These are phyloP conservation scores for Melolontha melolontha DNA, from an alignment of 2,888 invertebrate genomes.

Conservation along the genomic window DNA sequence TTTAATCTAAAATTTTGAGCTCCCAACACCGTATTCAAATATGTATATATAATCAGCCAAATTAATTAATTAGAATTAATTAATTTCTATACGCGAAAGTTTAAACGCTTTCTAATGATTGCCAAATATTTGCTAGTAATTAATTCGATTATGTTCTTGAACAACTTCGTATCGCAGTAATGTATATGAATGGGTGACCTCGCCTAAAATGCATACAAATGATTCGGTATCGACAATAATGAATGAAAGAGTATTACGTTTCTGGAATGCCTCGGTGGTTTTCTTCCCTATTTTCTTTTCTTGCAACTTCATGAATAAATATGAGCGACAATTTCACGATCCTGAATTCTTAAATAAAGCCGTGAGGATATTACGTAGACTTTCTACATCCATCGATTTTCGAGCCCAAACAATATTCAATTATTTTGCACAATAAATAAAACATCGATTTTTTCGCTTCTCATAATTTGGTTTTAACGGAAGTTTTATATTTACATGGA, in stretches of 20 bases:
- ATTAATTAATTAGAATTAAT: no score
- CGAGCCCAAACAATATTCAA: slow-evolving; percentile 17
- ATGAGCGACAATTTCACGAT: slow-evolving; percentile 33
- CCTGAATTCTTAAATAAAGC: slow-evolving; percentile 8
- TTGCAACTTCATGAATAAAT: slow-evolving; percentile 29
- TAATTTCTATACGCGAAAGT: no score
- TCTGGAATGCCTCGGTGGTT: neutral
- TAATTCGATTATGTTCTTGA: no score
- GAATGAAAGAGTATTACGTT: slow-evolving; percentile 10
- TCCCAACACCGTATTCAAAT: no score
- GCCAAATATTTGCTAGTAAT: no score
- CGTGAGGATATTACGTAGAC: neutral
- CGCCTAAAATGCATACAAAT: slow-evolving; percentile 1
- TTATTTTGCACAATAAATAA: slow-evolving; percentile 14
- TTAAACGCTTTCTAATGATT: no score
- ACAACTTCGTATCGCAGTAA: no score
- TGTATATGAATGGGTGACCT: neutral
- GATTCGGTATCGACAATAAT: slow-evolving; percentile 15
- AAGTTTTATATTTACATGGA: neutral
- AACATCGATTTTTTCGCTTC: neutral
- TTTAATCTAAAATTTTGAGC: no score
- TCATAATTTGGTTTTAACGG: slow-evolving; percentile 2
- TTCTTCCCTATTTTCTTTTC: slow-evolving; percentile 12
- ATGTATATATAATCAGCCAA: no score
- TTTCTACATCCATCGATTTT: neutral